phyloP scores from a whole-genome alignment of 53 echinoderm and acorn worm genomes.

The Mesocentrotus franciscanus region DNA sequence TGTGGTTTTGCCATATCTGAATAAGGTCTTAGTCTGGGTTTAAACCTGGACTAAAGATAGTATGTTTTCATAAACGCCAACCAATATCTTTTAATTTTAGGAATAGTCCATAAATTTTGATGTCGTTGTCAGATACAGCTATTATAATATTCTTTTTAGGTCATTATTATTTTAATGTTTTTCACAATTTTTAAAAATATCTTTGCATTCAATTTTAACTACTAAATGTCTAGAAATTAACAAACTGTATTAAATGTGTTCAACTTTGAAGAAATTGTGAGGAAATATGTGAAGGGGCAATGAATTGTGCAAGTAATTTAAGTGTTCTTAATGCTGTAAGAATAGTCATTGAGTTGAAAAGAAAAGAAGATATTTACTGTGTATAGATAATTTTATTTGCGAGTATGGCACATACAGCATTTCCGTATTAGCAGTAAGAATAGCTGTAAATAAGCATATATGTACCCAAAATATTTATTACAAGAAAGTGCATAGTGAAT shows the following conservation, averaged over 20 bases:
- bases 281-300: background rate
- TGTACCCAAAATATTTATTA: slow-evolving; percentile 6
- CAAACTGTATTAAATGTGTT: background rate
- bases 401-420: background rate
- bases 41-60: no score
- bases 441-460: slow-evolving; percentile 12
- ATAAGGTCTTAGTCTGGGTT: no score
- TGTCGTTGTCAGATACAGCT: background rate
- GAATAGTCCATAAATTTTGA: background rate
- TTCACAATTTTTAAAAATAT: background rate
- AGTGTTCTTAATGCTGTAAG: slow-evolving; percentile 1
- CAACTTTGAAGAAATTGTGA: background rate
- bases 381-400: background rate
- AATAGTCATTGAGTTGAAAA: background rate
- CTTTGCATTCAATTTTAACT: background rate
- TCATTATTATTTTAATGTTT: background rate
- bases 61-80: no score
- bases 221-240: background rate
- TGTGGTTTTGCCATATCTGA: no score
- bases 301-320: background rate
- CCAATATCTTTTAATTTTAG: background rate
- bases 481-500: background rate
- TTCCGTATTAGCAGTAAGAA: background rate
- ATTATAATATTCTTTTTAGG: background rate
- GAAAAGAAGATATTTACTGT: background rate